Percentiles rank a stretch among this genome's conserved stretches.
Conservation (phyloP, 2,888 invertebrate species). For the Drosophila basisetae region DNA sequence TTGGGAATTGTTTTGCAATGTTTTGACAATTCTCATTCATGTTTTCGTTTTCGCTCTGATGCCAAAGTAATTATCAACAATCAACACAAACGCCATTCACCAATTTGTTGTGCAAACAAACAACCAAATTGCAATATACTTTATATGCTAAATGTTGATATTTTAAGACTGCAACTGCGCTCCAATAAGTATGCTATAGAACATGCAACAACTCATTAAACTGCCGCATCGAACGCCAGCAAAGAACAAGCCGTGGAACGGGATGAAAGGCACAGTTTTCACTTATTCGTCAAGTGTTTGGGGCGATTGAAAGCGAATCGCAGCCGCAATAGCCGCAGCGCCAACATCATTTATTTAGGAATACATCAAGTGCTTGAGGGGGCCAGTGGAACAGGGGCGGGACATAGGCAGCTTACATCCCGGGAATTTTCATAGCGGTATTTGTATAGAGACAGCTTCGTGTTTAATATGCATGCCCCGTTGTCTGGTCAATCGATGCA, state of each 20-base stretch:
- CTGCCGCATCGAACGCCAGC: constrained; percentile 47
- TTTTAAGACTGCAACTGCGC: neutral
- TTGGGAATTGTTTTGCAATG: constrained; percentile 39
- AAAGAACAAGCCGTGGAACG: neutral
- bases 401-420: constrained; percentile 29
- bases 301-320: constrained; percentile 66
- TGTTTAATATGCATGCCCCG: constrained; percentile 75
- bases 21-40: constrained; percentile 23
- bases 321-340: constrained; percentile 60
- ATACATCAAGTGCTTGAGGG: constrained; percentile 4
- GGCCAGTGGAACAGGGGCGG: neutral
- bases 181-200: constrained; percentile 50
- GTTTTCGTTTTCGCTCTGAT: constrained; percentile 11
- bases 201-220: constrained; percentile 60
- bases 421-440: constrained; percentile 17
- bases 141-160: neutral
- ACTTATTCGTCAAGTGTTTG: constrained; percentile 55
- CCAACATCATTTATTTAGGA: constrained; percentile 72
- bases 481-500: constrained; percentile 78
- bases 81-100: constrained; percentile 41
- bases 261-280: constrained; percentile 40
- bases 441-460: constrained; percentile 31
- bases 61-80: constrained; percentile 60
- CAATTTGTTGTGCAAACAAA: constrained; percentile 27
- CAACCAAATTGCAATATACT: neutral